phyloP scores from a whole-genome alignment of 2,113 vertebrate genomes.

The Axis porcinus region DNA sequence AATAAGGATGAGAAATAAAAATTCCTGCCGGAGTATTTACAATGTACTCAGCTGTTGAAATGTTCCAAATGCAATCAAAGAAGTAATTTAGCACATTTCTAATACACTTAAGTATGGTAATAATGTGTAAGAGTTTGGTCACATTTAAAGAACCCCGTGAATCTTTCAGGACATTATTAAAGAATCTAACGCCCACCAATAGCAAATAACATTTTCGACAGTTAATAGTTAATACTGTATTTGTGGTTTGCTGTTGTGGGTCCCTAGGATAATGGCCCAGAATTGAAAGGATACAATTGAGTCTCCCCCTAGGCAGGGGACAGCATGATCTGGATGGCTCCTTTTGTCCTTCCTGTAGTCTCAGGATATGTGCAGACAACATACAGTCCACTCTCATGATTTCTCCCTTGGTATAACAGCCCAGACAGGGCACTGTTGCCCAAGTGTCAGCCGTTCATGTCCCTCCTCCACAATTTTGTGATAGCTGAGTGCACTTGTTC shows the following conservation, averaged over 20 bases:
- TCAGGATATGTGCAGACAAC: background rate
- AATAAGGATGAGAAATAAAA: constrained; percentile 60
- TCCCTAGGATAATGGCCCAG: background rate
- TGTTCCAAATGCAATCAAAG: constrained; percentile 67
- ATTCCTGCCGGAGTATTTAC: constrained; percentile 67
- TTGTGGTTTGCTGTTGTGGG: background rate
- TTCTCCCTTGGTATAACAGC: background rate
- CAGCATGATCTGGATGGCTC: background rate
- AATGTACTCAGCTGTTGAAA: constrained; percentile 60
- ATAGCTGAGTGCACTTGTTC: background rate
- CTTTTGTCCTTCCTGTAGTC: background rate
- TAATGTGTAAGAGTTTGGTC: constrained; percentile 47
- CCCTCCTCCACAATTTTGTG: background rate
- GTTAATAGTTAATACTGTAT: background rate
- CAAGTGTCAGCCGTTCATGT: background rate
- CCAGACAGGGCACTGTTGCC: background rate
- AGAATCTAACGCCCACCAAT: background rate
- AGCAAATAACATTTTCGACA: background rate
- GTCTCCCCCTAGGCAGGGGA: background rate
- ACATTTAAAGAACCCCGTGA: constrained; percentile 39
- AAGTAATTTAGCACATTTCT: constrained; percentile 64
- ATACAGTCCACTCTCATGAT: fast-evolving
- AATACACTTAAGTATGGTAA: constrained; percentile 14
- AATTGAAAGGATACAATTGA: background rate
- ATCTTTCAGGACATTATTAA: constrained; percentile 26